A percentile compares a stretch with the other conserved stretches of the same genome.
Conservation (phyloP, 2,888 invertebrate species). For the Tinea pellionella region DNA sequence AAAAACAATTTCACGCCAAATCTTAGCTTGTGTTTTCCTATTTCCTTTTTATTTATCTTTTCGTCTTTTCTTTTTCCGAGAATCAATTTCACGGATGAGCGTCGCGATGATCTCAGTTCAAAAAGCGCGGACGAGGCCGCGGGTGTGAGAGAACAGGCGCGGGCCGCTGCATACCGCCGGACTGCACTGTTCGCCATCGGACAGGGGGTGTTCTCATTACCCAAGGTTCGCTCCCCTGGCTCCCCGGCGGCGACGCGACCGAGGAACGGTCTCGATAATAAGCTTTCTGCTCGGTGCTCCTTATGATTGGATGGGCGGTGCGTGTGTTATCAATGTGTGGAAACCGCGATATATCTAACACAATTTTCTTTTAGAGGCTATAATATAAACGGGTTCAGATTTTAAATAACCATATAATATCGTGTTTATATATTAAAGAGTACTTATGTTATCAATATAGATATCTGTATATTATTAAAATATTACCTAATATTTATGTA, state of each 20-base stretch:
- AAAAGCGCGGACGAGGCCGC: conserved; percentile 47
- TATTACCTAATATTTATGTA: no score
- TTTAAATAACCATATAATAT: neutral
- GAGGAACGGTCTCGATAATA: conserved; percentile 55
- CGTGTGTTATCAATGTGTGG: conserved; percentile 59
- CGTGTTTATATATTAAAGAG: neutral
- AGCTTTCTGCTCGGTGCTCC: conserved; percentile 58
- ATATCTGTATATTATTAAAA: neutral
- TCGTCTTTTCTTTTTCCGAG: conserved; percentile 66
- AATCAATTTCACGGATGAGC: conserved; percentile 71
- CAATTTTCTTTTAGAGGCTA: conserved; percentile 53
- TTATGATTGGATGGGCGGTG: conserved; percentile 61
- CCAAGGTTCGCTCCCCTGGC: conserved; percentile 17
- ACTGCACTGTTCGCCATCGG: conserved; percentile 15
- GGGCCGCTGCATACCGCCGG: conserved; percentile 1
- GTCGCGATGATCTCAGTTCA: conserved; percentile 67
- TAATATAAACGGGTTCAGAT: conserved; percentile 25
- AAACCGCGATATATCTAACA: conserved; percentile 47
- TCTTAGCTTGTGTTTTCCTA: conserved; percentile 70
- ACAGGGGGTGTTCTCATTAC: conserved; percentile 36
- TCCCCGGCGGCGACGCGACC: conserved; percentile 28
- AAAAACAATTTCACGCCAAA: conserved; percentile 71
- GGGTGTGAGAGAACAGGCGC: conserved; percentile 18
- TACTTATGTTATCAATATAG: neutral
- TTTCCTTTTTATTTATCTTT: conserved; percentile 71